A percentile compares a stretch with the other conserved stretches of the same genome.
Evolutionary conservation across 2,113 vertebrate species (phyloP).

Genomic region (Gasterosteus nipponicus): DNA sequence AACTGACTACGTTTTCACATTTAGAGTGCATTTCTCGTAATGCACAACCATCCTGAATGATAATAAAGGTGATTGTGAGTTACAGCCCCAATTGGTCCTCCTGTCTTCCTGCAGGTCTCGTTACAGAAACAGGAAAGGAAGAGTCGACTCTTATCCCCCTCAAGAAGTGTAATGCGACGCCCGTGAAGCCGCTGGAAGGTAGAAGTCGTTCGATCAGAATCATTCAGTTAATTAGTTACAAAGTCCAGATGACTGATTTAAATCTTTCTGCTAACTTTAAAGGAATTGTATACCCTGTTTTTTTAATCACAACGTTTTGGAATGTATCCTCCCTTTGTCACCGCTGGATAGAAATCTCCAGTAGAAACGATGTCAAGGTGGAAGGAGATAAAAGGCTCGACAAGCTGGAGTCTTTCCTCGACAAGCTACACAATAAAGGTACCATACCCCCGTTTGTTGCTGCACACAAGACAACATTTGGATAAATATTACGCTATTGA

Average conservation of each 20-base stretch:
- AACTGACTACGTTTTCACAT: not conserved
- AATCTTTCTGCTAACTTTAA: not conserved
- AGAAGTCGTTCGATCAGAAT: not conserved
- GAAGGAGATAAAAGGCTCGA: constrained; percentile 85
- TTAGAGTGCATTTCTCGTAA: not conserved
- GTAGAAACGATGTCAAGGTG: constrained; percentile 70
- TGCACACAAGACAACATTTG: not conserved
- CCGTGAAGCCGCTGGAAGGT: constrained; percentile 82
- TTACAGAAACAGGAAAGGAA: constrained; percentile 70
- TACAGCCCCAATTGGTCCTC: not conserved
- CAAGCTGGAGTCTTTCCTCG: constrained; percentile 85
- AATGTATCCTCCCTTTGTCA: constrained; percentile 4
- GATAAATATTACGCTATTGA: not conserved
- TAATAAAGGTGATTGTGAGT: not conserved
- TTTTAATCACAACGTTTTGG: not conserved
- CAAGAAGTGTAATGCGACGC: constrained; percentile 76
- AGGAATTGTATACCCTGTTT: not conserved
- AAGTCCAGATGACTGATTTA: not conserved
- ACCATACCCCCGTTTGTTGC: not conserved
- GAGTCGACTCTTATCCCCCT: constrained; percentile 67
- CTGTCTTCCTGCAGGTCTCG: constrained; percentile 72
- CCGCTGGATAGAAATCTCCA: constrained; percentile 78
- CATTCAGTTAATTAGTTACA: not conserved
- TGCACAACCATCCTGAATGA: not conserved
- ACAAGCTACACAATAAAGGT: constrained; percentile 84